These are phyloP conservation scores for Xestoiulus laeticollis DNA, from an alignment of 2,888 invertebrate species.

Conservation along the genomic window DNA sequence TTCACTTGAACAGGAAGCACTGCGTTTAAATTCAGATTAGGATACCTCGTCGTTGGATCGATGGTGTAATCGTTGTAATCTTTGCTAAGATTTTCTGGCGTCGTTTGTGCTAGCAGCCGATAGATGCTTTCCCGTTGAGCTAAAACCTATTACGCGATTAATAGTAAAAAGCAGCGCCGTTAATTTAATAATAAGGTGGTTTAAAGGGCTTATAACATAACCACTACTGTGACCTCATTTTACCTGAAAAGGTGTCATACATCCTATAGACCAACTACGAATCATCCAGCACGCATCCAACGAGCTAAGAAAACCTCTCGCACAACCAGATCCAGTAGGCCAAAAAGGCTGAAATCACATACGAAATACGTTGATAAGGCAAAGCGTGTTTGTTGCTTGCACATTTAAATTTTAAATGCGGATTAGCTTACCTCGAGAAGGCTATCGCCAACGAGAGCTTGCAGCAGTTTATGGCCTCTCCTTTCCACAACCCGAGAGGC, in stretches of 20 bases:
- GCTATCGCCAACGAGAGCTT: slow-evolving; percentile 95
- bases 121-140: slow-evolving; percentile 96
- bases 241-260: slow-evolving; percentile 75
- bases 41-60: slow-evolving; percentile 86
- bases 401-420: slow-evolving; percentile 22
- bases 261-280: slow-evolving; percentile 78
- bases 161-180: not conserved
- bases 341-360: slow-evolving; percentile 80
- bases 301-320: slow-evolving; percentile 93
- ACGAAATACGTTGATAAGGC: slow-evolving; percentile 1
- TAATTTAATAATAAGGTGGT: not conserved
- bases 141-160: slow-evolving; percentile 70
- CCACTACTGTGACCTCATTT: not conserved
- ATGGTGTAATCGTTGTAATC: slow-evolving; percentile 80
- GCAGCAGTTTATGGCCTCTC: slow-evolving; percentile 81
- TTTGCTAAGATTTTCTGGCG: slow-evolving; percentile 92
- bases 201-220: not conserved
- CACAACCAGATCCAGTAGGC: slow-evolving; percentile 99
- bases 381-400: not conserved
- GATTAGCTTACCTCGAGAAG: slow-evolving; percentile 76
- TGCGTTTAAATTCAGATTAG: slow-evolving; percentile 79
- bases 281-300: slow-evolving; percentile 97
- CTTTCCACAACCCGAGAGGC: slow-evolving; percentile 83
- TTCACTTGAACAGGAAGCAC: slow-evolving; percentile 78
- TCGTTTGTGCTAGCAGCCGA: slow-evolving; percentile 89